phyloP scores from a whole-genome alignment of 2,888 invertebrate genomes.

The Himalopsyche tibetana region DNA sequence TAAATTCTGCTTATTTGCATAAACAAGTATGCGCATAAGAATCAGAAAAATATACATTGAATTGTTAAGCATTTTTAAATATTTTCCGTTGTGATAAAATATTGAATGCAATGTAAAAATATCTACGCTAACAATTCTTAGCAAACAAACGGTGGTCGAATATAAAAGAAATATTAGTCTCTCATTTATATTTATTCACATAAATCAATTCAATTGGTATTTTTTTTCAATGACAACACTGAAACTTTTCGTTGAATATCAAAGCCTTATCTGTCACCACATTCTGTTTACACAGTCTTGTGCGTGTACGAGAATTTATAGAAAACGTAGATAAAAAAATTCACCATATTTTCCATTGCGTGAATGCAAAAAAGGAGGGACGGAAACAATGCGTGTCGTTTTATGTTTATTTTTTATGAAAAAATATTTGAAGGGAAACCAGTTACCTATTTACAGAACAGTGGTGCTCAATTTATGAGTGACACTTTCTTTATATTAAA shows the following conservation, averaged over 20 bases:
- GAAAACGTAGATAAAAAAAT: slow-evolving; percentile 26
- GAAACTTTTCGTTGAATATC: slow-evolving; percentile 7
- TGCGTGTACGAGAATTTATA: slow-evolving; percentile 29
- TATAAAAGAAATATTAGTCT: not conserved
- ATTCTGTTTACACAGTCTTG: slow-evolving; percentile 25
- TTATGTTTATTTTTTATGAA: slow-evolving; percentile 24
- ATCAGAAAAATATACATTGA: no score
- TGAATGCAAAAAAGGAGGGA: slow-evolving; percentile 20
- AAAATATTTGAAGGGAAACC: slow-evolving; percentile 17
- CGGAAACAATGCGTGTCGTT: slow-evolving; percentile 14
- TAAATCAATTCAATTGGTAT: slow-evolving; percentile 14
- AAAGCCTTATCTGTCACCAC: slow-evolving; percentile 20
- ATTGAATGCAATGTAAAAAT: no score
- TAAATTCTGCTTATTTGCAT: no score
- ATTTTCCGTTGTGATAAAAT: no score
- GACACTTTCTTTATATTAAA: no score
- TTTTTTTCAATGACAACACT: not conserved
- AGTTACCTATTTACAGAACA: slow-evolving; percentile 9
- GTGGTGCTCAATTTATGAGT: not conserved
- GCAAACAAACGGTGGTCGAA: no score
- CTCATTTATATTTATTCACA: slow-evolving; percentile 15
- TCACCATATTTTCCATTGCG: slow-evolving; percentile 16
- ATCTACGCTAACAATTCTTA: no score
- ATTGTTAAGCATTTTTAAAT: no score
- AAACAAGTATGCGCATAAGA: no score